A percentile compares a stretch with the other conserved stretches of the same genome.
Conservation (phyloP, 2,888 invertebrate genomes). For the Cancer borealis region DNA sequence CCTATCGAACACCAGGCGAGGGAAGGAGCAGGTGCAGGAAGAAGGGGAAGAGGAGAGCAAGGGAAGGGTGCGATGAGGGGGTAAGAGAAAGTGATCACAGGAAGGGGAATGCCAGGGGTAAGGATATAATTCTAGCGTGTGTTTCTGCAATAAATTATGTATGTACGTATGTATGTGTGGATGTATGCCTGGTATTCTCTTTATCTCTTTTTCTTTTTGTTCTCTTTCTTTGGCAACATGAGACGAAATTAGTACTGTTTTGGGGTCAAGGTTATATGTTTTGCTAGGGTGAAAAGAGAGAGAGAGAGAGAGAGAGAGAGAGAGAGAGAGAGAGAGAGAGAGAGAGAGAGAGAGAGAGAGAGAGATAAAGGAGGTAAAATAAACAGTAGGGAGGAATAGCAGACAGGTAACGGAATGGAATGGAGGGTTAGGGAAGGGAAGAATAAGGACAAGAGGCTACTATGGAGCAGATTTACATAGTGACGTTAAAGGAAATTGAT, state of each 20-base stretch:
- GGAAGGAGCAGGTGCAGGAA: neutral
- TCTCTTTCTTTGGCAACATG: neutral
- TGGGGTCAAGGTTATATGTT: no score
- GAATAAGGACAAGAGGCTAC: no score
- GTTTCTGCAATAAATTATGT: neutral
- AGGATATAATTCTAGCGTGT: neutral
- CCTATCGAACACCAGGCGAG: conserved; percentile 9
- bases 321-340: no score
- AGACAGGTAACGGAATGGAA: no score
- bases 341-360: neutral
- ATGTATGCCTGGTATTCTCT: neutral
- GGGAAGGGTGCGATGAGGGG: neutral
- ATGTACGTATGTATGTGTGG: neutral
- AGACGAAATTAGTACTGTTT: no score
- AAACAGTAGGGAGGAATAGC: no score
- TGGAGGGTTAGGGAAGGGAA: no score
- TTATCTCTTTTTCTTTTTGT: neutral
- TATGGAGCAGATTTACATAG: no score
- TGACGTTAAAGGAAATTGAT: no score
- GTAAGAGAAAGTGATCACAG: neutral
- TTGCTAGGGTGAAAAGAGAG: no score
- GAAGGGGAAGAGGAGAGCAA: neutral
- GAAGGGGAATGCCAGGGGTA: neutral
- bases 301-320: no score
- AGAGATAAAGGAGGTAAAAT: neutral